Percentiles rank a stretch among this genome's conserved stretches.
Conservation (phyloP, 2,113 vertebrate species). For the Callaeas wilsoni region DNA sequence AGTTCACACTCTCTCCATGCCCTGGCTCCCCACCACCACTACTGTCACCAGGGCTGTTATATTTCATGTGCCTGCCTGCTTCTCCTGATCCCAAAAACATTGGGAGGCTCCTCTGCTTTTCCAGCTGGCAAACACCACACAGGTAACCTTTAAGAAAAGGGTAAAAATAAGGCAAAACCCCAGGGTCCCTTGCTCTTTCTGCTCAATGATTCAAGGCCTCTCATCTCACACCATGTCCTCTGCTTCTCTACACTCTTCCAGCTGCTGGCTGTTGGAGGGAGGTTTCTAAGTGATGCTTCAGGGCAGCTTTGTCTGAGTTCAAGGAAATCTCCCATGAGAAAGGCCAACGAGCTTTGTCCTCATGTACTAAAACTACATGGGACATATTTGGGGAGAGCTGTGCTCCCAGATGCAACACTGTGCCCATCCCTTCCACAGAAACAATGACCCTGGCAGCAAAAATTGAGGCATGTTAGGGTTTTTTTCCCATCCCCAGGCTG, state of each 20-base stretch:
- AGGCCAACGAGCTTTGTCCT: not conserved
- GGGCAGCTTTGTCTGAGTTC: not conserved
- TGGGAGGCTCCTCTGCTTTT: not conserved
- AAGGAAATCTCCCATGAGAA: not conserved
- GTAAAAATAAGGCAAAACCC: not conserved
- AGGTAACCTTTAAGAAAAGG: not conserved
- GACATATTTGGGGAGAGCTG: rapidly evolving
- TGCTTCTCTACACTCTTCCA: not conserved
- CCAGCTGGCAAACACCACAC: not conserved
- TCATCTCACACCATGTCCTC: rapidly evolving
- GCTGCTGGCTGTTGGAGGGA: rapidly evolving
- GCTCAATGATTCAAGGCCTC: not conserved
- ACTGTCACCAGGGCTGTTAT: not conserved
- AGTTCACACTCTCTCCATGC: not conserved
- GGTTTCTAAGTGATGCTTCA: not conserved
- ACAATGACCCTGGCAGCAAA: not conserved
- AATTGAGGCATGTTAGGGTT: not conserved
- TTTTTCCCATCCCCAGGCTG: not conserved
- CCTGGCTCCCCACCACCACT: not conserved
- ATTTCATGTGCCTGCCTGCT: not conserved
- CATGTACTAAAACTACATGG: rapidly evolving
- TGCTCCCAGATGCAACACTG: not conserved
- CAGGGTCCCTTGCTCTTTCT: not conserved
- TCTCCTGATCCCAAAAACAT: not conserved
- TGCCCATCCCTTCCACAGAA: not conserved